phyloP scores from a whole-genome alignment of 1,140 invertebrate genomes.

The Andricus grossulariae region DNA sequence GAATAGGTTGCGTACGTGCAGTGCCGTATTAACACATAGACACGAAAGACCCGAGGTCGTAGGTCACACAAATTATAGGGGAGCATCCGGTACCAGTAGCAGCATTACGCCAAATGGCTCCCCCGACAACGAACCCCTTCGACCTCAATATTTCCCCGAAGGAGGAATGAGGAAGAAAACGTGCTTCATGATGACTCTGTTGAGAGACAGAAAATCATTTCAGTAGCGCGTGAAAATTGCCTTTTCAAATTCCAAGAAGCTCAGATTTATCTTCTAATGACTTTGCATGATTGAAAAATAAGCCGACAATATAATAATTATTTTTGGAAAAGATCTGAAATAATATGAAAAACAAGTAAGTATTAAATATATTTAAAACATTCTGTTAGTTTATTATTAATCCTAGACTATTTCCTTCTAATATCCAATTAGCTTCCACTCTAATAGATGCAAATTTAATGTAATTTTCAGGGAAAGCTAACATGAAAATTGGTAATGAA shows the following conservation, averaged over 20 bases:
- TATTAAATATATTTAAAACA: too few species aligned
- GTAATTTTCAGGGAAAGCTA: too few species aligned
- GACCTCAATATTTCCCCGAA: conserved; percentile 11
- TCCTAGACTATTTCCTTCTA: too few species aligned
- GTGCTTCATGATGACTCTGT: background rate
- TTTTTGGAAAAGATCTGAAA: too few species aligned
- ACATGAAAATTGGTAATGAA: too few species aligned
- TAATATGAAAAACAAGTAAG: too few species aligned
- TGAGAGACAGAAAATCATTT: background rate
- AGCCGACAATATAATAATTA: too few species aligned
- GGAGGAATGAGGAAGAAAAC: background rate
- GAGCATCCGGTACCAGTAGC: conserved; percentile 2
- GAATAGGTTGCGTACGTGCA: conserved; percentile 19
- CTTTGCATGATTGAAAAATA: too few species aligned
- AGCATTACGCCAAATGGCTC: conserved; percentile 23
- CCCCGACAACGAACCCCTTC: conserved; percentile 5
- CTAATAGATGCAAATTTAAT: too few species aligned
- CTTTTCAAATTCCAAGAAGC: background rate
- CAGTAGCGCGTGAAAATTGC: background rate
- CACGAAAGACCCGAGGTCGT: conserved; percentile 14
- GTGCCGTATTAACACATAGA: conserved; percentile 1
- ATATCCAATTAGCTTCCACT: too few species aligned
- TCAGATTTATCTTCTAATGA: background rate
- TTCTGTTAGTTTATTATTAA: too few species aligned
- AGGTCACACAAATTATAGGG: conserved; percentile 27